Conservation (phyloP, 2,888 invertebrate species). For the Uloborus plumipes region DNA sequence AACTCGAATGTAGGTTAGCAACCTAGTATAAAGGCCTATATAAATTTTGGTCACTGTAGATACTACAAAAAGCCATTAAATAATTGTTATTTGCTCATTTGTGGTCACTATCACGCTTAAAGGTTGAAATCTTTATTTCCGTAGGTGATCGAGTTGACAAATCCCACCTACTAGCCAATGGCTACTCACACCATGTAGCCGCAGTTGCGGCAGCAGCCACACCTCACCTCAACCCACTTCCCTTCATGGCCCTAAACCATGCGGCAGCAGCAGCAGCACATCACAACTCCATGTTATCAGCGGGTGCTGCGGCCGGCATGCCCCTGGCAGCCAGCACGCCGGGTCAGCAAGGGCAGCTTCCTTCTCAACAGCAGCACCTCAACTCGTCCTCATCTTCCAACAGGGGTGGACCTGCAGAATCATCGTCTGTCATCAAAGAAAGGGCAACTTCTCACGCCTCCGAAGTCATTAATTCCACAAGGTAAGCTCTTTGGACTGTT, state of each 20-base stretch:
- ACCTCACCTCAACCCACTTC: conserved; percentile 91
- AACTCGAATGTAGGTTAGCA: too few relatives aligned
- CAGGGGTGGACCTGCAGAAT: conserved; percentile 42
- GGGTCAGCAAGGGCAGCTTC: conserved; percentile 6
- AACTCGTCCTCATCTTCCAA: conserved; percentile 29
- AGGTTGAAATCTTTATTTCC: not conserved
- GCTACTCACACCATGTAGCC: conserved; percentile 83
- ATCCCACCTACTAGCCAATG: conserved; percentile 90
- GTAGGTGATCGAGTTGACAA: conserved; percentile 77
- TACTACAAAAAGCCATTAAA: not conserved
- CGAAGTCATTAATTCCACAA: conserved; percentile 83
- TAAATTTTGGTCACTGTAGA: too few relatives aligned
- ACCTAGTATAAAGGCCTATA: too few relatives aligned
- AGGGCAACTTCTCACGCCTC: conserved; percentile 78
- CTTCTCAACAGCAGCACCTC: conserved; percentile 21
- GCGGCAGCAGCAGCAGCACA: conserved; percentile 75
- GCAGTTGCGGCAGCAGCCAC: conserved; percentile 61
- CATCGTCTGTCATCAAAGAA: conserved; percentile 81
- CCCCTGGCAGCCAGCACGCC: conserved; percentile 80
- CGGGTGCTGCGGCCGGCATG: conserved; percentile 79
- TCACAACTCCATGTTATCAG: conserved; percentile 76
- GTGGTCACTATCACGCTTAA: not conserved
- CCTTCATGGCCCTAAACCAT: conserved; percentile 91
- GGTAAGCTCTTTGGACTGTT: conserved; percentile 74
- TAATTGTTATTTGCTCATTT: not conserved